phyloP scores from a whole-genome alignment of 2,113 vertebrate genomes.

The Microtus montanus region DNA sequence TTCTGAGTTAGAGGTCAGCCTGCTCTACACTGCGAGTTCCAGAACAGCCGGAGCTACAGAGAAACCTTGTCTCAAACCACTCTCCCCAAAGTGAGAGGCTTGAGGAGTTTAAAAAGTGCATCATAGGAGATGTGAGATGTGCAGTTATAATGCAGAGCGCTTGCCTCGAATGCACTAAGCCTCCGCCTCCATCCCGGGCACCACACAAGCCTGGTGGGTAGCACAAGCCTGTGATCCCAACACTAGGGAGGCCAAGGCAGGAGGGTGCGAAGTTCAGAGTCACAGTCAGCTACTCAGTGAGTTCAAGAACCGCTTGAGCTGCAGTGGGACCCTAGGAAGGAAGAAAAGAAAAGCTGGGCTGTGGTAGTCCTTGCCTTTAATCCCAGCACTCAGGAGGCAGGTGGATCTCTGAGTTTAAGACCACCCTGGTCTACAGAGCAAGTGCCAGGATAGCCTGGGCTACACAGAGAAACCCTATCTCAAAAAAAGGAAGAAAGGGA shows the following conservation, averaged over 20 bases:
- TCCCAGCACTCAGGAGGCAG: neutral
- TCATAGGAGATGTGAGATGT: neutral
- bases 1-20: too few relatives aligned
- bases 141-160: neutral
- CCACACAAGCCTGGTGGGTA: too few relatives aligned
- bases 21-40: too few relatives aligned
- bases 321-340: neutral
- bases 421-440: neutral
- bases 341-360: neutral
- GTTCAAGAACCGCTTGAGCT: neutral
- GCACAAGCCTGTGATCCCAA: neutral
- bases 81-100: neutral
- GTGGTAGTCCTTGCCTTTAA: neutral
- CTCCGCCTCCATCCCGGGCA: neutral
- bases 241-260: neutral
- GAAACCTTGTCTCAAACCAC: too few relatives aligned
- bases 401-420: neutral
- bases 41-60: too few relatives aligned
- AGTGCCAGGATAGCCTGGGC: neutral
- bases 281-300: neutral
- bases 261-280: too few relatives aligned
- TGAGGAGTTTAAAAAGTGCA: neutral
- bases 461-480: neutral
- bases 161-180: neutral
- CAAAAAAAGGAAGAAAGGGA: neutral